Base-by-base conservation (phyloP, 2,888 invertebrate species). In the Ischnura elegans region DNA sequence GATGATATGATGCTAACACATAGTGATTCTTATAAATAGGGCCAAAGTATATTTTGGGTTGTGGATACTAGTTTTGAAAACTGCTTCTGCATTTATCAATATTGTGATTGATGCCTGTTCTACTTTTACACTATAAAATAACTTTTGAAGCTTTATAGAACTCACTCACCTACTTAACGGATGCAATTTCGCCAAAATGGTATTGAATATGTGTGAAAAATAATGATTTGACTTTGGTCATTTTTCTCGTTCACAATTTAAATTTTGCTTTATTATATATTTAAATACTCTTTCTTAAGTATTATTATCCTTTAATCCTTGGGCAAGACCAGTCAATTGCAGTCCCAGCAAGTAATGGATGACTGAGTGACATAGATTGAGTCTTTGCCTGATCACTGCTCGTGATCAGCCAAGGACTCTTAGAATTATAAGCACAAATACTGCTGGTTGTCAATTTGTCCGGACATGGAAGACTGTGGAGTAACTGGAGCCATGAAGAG, bases 21-120 rank as follows among this genome's bases (percentile, higher is more conserved):
- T 94, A 94, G 94, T 94, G 94, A 94, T 94, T 94, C 94, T 93
- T 94, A 93, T 93, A 94, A 94, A 94, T 94, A 94, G 94, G 94
- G 94, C 94, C 94, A 93, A 94, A 94, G 94, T 94, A 94, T 94
- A 94, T 94, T 94, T 94, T 94, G 94, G 94, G 94, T 94, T 94
- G 94, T 94, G 94, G 94, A 94, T 94, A 94, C 93, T 94, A 94
- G 94, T 94, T 94, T 94, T 94, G 94, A 94, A 94, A 94, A 94
- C 94, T 94, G 94, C 94, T 94, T 94, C 94, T 94, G 94, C 94
- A 94, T 94, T 94, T 94, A 94, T 94, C 94, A 94, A 94, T 94
- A 94, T 94, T 94, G 94, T 94, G 94, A 94, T 94, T 94, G 93
- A 94, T 94, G 94, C 94, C 94, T 94, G 94, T 94, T 94, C 94